phyloP scores from a whole-genome alignment of 2,888 invertebrate genomes.

The Elegia similella region DNA sequence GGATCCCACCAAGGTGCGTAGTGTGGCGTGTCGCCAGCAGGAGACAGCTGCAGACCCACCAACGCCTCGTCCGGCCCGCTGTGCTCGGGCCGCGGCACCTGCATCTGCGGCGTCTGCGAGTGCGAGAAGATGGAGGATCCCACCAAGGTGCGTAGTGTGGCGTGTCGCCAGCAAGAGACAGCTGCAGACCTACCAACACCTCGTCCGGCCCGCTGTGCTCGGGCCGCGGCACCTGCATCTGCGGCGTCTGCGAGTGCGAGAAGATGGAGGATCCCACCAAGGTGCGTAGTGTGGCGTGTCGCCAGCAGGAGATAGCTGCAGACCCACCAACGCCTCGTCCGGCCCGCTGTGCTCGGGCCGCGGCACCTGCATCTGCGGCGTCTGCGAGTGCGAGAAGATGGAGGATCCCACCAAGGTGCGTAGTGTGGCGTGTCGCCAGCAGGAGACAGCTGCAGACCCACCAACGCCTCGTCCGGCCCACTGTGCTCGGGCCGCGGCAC shows the following conservation, averaged over 20 bases:
- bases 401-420: conserved; percentile 84
- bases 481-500: conserved; percentile 93
- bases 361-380: conserved; percentile 94
- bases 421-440: conserved; percentile 64
- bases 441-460: conserved; percentile 84
- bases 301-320: conserved; percentile 82
- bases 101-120: conserved; percentile 93
- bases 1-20: conserved; percentile 83
- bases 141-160: conserved; percentile 80
- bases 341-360: conserved; percentile 92
- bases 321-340: conserved; percentile 86
- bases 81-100: conserved; percentile 93
- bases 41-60: too few relatives aligned
- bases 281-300: conserved; percentile 76
- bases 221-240: conserved; percentile 93
- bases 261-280: conserved; percentile 85
- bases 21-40: too few relatives aligned
- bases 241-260: conserved; percentile 92
- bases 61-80: conserved; percentile 82
- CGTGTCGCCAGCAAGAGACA: too few relatives aligned
- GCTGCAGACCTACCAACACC: too few relatives aligned
- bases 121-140: conserved; percentile 87
- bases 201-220: conserved; percentile 89
- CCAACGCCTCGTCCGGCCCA: conserved; percentile 86
- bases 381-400: conserved; percentile 90